These are phyloP conservation scores for Uromys caudimaculatus DNA, from an alignment of 2,797 vertebrate species.

Conservation along the genomic window DNA sequence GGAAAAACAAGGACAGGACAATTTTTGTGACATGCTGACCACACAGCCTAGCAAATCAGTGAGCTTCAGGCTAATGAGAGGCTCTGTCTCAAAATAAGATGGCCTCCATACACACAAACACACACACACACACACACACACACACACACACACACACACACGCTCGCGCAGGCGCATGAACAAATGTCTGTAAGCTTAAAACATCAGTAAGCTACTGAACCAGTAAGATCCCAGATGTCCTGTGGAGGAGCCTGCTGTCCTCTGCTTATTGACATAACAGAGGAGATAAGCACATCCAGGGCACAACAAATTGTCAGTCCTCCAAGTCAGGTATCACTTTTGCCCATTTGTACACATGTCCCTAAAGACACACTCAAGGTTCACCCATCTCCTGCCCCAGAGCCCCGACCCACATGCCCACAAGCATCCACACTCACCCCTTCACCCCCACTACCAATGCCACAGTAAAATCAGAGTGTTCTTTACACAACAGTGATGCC, in stretches of 20 bases:
- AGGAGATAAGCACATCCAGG: background rate
- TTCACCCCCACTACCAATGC: background rate
- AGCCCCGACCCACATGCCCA: background rate
- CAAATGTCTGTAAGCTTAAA: constrained; percentile 4
- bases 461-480: background rate
- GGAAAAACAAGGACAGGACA: background rate
- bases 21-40: background rate
- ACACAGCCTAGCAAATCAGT: background rate
- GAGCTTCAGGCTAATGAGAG: background rate
- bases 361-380: background rate
- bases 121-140: background rate
- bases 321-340: background rate
- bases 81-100: background rate
- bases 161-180: background rate
- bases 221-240: background rate
- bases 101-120: background rate
- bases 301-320: background rate
- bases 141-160: background rate
- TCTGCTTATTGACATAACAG: background rate
- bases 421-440: background rate
- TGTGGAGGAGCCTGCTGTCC: background rate
- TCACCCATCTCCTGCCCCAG: background rate
- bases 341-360: background rate
- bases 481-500: background rate
- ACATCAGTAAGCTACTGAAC: background rate